phyloP scores from a whole-genome alignment of 2,888 invertebrate genomes.

The Lithodes maja region DNA sequence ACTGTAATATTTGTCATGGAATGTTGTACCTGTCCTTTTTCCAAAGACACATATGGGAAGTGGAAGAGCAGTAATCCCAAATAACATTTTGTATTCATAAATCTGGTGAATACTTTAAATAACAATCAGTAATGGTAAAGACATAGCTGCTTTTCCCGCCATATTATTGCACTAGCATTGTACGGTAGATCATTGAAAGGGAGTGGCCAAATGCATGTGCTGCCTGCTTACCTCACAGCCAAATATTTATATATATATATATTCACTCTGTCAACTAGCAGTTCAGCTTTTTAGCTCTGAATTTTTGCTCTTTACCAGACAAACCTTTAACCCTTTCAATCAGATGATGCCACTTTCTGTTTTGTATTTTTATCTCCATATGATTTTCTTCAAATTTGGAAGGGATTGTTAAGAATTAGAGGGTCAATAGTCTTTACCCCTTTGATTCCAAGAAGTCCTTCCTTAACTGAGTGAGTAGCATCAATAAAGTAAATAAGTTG shows the following conservation, averaged over 20 bases:
- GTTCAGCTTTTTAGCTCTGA: background rate
- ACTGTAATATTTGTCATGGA: conserved; percentile 42
- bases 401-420: too few relatives aligned
- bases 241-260: background rate
- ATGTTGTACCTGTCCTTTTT: conserved; percentile 43
- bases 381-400: too few relatives aligned
- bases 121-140: conserved; percentile 20
- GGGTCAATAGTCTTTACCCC: too few relatives aligned
- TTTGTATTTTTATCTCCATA: too few relatives aligned
- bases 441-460: too few relatives aligned
- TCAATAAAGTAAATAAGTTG: too few relatives aligned
- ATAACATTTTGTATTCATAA: conserved; percentile 18
- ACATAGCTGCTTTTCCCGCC: conserved; percentile 55
- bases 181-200: conserved; percentile 61
- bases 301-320: background rate
- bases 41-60: conserved; percentile 29
- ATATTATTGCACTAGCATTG: conserved; percentile 55
- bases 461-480: too few relatives aligned
- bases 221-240: conserved; percentile 64
- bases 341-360: background rate
- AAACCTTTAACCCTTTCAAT: background rate
- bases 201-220: conserved; percentile 65
- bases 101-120: background rate
- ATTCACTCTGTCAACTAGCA: conserved; percentile 27
- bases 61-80: conserved; percentile 46